Evolutionary conservation across 37 sponge, comb jelly and placozoan genomes (phyloP).

Genomic region (Dysidea cf. avara): DNA sequence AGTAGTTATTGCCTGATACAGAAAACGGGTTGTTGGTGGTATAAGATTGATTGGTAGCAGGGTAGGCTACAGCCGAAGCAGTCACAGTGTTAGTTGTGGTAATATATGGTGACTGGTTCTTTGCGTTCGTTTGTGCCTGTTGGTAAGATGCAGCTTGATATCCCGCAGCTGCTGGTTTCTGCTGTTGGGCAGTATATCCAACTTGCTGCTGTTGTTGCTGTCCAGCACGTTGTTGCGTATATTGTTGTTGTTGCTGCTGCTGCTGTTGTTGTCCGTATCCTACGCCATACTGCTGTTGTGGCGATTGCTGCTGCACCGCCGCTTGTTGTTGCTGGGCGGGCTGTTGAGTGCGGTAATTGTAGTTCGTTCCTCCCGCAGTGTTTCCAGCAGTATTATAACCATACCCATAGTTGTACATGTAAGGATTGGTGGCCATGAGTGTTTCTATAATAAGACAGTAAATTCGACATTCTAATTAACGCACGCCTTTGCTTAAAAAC

Average conservation of each 20-base stretch:
- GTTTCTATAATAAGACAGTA: not conserved
- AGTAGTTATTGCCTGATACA: slow-evolving; percentile 14
- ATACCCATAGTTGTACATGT: no score
- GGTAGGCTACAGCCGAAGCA: not conserved
- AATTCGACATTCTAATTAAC: no score
- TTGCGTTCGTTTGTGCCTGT: not conserved
- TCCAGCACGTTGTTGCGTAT: not conserved
- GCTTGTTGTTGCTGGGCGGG: no score
- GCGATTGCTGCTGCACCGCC: no score
- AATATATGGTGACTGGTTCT: slow-evolving; percentile 4
- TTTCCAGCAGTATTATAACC: no score
- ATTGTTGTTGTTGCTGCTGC: slow-evolving; percentile 28
- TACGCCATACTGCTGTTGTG: slow-evolving; percentile 43
- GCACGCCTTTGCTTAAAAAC: no score
- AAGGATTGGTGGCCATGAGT: not conserved
- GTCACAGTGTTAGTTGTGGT: slow-evolving; percentile 1
- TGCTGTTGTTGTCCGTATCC: slow-evolving; percentile 50
- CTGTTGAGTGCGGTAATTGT: no score
- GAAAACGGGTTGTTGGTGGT: slow-evolving; percentile 2
- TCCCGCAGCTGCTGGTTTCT: not conserved
- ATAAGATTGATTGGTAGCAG: slow-evolving; percentile 4
- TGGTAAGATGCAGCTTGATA: not conserved
- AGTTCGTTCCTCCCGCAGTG: no score
- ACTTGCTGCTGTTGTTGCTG: not conserved
- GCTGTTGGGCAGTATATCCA: not conserved